Evolutionary conservation across 2,113 vertebrate species (phyloP).

Genomic region (Conger conger): DNA sequence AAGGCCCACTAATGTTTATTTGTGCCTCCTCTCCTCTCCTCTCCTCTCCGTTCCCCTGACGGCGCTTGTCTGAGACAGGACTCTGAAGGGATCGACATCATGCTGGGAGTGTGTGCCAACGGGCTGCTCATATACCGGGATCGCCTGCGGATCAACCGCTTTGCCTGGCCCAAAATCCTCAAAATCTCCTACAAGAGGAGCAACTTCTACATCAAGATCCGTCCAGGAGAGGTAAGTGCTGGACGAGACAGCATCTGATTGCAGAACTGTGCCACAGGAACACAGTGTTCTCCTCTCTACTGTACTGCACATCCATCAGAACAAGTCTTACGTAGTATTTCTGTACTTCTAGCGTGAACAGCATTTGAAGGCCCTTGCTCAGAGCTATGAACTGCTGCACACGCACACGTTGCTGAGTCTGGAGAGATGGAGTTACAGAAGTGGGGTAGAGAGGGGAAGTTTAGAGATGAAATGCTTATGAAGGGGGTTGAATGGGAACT

Average conservation of each 20-base stretch:
- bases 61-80: slow-evolving; percentile 69
- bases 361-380: background rate
- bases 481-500: no score
- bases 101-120: slow-evolving; percentile 95
- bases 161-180: slow-evolving; percentile 99
- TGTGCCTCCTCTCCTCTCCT: background rate
- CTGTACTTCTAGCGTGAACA: background rate
- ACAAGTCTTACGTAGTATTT: no score
- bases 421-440: background rate
- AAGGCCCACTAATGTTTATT: background rate
- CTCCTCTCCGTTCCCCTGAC: slow-evolving; percentile 1
- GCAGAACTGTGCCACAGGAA: background rate
- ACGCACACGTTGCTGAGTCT: background rate
- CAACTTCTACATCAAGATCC: slow-evolving; percentile 99
- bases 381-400: background rate
- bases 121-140: slow-evolving; percentile 97
- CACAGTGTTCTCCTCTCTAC: background rate
- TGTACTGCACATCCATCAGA: background rate
- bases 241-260: background rate
- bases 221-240: slow-evolving; percentile 88
- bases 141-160: slow-evolving; percentile 95
- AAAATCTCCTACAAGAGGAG: slow-evolving; percentile 99
- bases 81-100: slow-evolving; percentile 97
- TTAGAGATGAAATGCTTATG: no score
- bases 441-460: background rate